Evolutionary conservation across 2,797 vertebrate species (phyloP).

Genomic region (Aldrovandia affinis): DNA sequence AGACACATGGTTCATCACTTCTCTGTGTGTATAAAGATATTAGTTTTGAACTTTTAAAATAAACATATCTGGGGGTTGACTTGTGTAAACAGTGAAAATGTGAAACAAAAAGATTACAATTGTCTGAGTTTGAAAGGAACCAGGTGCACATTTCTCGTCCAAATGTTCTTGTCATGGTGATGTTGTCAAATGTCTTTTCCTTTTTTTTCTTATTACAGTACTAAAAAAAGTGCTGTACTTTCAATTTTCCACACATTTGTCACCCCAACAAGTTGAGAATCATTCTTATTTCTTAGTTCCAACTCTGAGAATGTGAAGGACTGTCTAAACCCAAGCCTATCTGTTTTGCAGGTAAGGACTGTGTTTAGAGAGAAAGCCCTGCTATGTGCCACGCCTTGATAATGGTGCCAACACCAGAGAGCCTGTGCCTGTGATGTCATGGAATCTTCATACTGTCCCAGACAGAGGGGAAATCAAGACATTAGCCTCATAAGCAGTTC

Average conservation of each 20-base stretch:
- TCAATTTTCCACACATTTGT: constrained; percentile 5
- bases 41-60: background rate
- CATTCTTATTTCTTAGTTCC: background rate
- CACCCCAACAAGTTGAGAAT: background rate
- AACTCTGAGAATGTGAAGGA: background rate
- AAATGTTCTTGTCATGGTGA: background rate
- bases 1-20: background rate
- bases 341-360: background rate
- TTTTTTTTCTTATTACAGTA: background rate
- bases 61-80: constrained; percentile 1
- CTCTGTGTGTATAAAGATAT: background rate
- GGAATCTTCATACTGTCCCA: background rate
- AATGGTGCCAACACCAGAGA: background rate
- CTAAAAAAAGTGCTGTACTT: background rate
- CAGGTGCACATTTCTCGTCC: background rate
- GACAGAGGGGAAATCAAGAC: background rate
- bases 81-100: constrained; percentile 10
- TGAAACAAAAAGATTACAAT: constrained; percentile 10
- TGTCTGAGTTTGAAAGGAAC: constrained; percentile 1
- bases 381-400: background rate
- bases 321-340: background rate
- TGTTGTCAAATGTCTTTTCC: background rate
- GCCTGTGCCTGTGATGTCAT: background rate
- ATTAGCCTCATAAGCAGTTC: background rate
- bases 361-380: background rate